A percentile compares a stretch with the other conserved stretches of the same genome.
These are phyloP conservation scores for Kryptolebias ocellatus DNA, from an alignment of 2,797 vertebrate species.

Conservation along the genomic window DNA sequence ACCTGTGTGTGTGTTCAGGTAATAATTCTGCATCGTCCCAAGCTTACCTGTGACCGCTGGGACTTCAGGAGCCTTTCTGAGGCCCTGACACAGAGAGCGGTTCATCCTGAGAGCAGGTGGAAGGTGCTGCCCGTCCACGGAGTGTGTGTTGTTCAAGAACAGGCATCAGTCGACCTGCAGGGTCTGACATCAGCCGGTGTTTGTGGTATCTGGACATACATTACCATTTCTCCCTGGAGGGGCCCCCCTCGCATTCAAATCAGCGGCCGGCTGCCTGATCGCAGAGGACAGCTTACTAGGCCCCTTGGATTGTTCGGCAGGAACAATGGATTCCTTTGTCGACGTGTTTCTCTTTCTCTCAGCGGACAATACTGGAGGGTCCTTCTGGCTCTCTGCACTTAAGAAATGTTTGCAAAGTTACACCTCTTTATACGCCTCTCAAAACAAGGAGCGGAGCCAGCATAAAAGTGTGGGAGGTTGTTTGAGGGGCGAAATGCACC, in stretches of 20 bases:
- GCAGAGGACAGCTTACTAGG: slow-evolving; percentile 89
- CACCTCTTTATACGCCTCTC: slow-evolving; percentile 85
- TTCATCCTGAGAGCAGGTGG: slow-evolving; percentile 40
- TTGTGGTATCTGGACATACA: slow-evolving; percentile 72
- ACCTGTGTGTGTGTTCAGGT: too few relatives aligned
- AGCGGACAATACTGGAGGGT: slow-evolving; percentile 83
- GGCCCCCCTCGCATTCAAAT: slow-evolving; percentile 90
- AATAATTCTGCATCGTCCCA: too few relatives aligned
- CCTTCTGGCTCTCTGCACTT: slow-evolving; percentile 87
- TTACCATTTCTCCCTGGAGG: slow-evolving; percentile 87
- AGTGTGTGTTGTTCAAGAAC: neutral
- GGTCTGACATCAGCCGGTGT: slow-evolving; percentile 53
- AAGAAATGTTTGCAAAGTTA: slow-evolving; percentile 94
- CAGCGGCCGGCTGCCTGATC: slow-evolving; percentile 87
- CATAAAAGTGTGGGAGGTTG: slow-evolving; percentile 78
- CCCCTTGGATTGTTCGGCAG: slow-evolving; percentile 83
- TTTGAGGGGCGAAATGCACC: slow-evolving; percentile 26
- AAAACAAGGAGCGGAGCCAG: slow-evolving; percentile 80
- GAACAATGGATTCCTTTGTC: slow-evolving; percentile 88
- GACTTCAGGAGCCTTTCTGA: slow-evolving; percentile 32
- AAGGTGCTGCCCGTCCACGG: slow-evolving; percentile 28
- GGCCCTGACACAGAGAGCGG: slow-evolving; percentile 9
- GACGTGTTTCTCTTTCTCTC: slow-evolving; percentile 89
- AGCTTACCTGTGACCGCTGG: slow-evolving; percentile 22
- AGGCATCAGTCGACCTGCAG: slow-evolving; percentile 18